phyloP scores from a whole-genome alignment of 2,888 invertebrate species.

The Eupithecia exiguata region DNA sequence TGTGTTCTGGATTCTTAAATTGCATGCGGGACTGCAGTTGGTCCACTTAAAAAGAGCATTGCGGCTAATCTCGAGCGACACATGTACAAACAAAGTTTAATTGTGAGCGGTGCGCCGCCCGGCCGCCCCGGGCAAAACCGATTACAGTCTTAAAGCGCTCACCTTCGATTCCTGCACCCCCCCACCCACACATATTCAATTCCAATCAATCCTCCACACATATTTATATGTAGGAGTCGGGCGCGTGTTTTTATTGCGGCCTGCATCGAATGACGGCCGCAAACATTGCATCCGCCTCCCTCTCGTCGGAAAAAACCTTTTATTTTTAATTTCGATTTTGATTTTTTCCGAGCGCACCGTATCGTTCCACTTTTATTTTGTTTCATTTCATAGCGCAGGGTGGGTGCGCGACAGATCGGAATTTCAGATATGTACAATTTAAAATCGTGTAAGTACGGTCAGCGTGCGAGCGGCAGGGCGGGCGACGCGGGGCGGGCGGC shows the following conservation, averaged over 20 bases:
- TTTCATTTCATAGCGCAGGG: slow-evolving; percentile 84
- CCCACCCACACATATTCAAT: slow-evolving; percentile 79
- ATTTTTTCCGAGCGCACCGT: slow-evolving; percentile 80
- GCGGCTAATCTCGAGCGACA: slow-evolving; percentile 83
- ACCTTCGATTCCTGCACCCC: slow-evolving; percentile 77
- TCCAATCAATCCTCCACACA: slow-evolving; percentile 82
- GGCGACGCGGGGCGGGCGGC: slow-evolving; percentile 59
- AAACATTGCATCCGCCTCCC: slow-evolving; percentile 81
- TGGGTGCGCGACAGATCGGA: slow-evolving; percentile 83
- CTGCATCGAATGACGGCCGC: slow-evolving; percentile 82
- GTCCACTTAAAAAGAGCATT: slow-evolving; percentile 83
- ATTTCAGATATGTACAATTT: slow-evolving; percentile 85
- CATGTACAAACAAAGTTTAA: slow-evolving; percentile 84
- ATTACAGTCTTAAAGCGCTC: slow-evolving; percentile 82
- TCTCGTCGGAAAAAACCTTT: slow-evolving; percentile 73
- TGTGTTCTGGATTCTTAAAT: slow-evolving; percentile 76
- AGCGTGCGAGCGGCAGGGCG: slow-evolving; percentile 62
- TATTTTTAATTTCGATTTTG: slow-evolving; percentile 84
- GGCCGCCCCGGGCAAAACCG: slow-evolving; percentile 77
- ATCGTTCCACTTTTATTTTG: slow-evolving; percentile 81
- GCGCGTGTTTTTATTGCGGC: slow-evolving; percentile 80
- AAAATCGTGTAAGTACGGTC: slow-evolving; percentile 84
- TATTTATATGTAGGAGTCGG: slow-evolving; percentile 79
- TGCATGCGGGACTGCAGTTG: slow-evolving; percentile 73
- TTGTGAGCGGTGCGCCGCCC: slow-evolving; percentile 71